phyloP scores from a whole-genome alignment of 2,888 invertebrate species.

The Lycophotia porphyrea region DNA sequence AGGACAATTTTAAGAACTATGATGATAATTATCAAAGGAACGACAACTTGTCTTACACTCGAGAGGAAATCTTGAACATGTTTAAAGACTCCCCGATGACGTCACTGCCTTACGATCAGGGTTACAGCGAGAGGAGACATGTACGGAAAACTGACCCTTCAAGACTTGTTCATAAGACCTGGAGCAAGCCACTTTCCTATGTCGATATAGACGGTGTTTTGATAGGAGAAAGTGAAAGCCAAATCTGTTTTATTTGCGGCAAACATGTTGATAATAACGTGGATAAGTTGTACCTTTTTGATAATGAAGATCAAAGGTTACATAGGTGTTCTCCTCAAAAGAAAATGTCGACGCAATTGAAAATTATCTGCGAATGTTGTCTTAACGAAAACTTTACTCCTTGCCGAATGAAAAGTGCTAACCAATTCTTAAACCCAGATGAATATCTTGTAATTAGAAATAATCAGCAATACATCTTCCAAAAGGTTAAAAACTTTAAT shows the following conservation, averaged over 20 bases:
- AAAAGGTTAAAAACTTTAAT: constrained; percentile 77
- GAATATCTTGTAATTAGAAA: constrained; percentile 86
- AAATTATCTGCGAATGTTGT: constrained; percentile 84
- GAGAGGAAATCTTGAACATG: constrained; percentile 86
- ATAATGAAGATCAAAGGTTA: constrained; percentile 86
- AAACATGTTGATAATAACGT: constrained; percentile 76
- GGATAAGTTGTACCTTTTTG: constrained; percentile 85
- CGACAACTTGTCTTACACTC: constrained; percentile 78
- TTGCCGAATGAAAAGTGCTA: constrained; percentile 80
- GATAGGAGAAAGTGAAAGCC: constrained; percentile 77
- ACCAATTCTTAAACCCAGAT: constrained; percentile 80
- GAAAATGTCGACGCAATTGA: constrained; percentile 80
- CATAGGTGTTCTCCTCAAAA: constrained; percentile 83
- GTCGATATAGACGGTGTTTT: constrained; percentile 78
- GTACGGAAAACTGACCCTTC: constrained; percentile 85
- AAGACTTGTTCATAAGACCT: constrained; percentile 78
- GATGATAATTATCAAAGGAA: constrained; percentile 65
- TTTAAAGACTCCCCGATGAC: constrained; percentile 87
- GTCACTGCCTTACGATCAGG: constrained; percentile 79
- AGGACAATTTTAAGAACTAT: constrained; percentile 73
- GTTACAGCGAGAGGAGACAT: constrained; percentile 79
- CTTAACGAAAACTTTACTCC: constrained; percentile 82
- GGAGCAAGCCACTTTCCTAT: constrained; percentile 72
- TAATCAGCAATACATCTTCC: constrained; percentile 87
- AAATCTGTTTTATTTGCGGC: constrained; percentile 84